Conservation (phyloP, 2,113 vertebrate genomes). For the Stictonetta naevosa region DNA sequence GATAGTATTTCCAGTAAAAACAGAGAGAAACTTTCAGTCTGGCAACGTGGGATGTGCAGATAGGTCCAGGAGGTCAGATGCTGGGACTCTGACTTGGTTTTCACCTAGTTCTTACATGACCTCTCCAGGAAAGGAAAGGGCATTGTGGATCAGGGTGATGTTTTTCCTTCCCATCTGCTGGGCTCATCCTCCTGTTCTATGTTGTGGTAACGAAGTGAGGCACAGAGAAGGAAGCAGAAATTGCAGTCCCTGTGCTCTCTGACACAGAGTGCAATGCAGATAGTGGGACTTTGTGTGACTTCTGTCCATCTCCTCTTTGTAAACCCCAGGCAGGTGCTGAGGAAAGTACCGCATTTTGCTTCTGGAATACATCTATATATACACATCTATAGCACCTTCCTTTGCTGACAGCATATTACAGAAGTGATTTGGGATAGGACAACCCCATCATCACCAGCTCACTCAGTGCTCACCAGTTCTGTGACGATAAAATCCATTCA, state of each 20-base stretch:
- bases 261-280: not conserved
- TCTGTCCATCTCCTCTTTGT: not conserved
- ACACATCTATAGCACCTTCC: not conserved
- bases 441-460: not conserved
- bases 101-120: not conserved
- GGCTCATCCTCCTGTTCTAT: not conserved
- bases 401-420: not conserved
- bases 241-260: not conserved
- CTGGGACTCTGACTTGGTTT: not conserved
- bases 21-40: not conserved
- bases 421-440: too few relatives aligned
- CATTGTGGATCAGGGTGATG: not conserved
- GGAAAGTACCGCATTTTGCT: not conserved
- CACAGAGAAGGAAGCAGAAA: not conserved
- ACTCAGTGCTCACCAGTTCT: not conserved
- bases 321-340: not conserved
- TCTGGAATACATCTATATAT: not conserved
- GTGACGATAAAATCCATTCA: not conserved
- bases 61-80: not conserved
- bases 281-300: not conserved
- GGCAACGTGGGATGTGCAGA: not conserved
- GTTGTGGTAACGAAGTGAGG: rapidly evolving
- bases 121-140: not conserved
- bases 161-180: not conserved
- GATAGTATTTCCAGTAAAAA: not conserved